Percentiles rank a stretch among this genome's conserved stretches.
These are phyloP conservation scores for Zaprionus lachaisei DNA, from an alignment of 1,140 invertebrate species.

Conservation along the genomic window DNA sequence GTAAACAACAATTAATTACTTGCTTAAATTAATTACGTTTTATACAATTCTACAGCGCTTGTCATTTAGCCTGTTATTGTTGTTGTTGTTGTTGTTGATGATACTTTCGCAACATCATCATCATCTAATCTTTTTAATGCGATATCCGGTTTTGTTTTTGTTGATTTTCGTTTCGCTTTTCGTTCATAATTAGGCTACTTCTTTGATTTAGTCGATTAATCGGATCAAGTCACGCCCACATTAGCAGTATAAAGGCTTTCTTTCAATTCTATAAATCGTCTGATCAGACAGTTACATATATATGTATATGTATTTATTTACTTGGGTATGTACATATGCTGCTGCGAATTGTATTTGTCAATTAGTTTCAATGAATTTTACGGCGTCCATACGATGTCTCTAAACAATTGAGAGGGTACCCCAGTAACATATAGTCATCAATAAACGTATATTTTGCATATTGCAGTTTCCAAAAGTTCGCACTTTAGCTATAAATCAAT, in stretches of 20 bases:
- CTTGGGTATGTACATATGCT: slow-evolving; percentile 2
- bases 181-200: slow-evolving; percentile 15
- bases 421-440: background rate
- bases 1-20: slow-evolving; percentile 35
- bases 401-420: slow-evolving; percentile 49
- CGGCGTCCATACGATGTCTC: slow-evolving; percentile 30
- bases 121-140: slow-evolving; percentile 4
- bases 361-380: slow-evolving; percentile 75
- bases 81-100: slow-evolving; percentile 30
- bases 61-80: slow-evolving; percentile 71
- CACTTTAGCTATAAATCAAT: slow-evolving; percentile 20
- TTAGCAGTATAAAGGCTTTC: slow-evolving; percentile 1
- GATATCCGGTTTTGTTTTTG: slow-evolving; percentile 28
- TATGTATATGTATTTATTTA: slow-evolving; percentile 13
- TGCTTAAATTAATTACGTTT: slow-evolving; percentile 44
- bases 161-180: background rate
- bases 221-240: slow-evolving; percentile 20
- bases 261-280: slow-evolving; percentile 20
- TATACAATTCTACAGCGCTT: slow-evolving; percentile 57
- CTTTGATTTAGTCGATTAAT: slow-evolving; percentile 19
- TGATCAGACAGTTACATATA: slow-evolving; percentile 1
- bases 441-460: slow-evolving; percentile 26
- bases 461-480: slow-evolving; percentile 19
- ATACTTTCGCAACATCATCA: slow-evolving; percentile 46
- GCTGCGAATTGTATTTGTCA: slow-evolving; percentile 62